A percentile compares a stretch with the other conserved stretches of the same genome.
Conservation (phyloP, 2,888 invertebrate species). For the Diplazon laetatorius region DNA sequence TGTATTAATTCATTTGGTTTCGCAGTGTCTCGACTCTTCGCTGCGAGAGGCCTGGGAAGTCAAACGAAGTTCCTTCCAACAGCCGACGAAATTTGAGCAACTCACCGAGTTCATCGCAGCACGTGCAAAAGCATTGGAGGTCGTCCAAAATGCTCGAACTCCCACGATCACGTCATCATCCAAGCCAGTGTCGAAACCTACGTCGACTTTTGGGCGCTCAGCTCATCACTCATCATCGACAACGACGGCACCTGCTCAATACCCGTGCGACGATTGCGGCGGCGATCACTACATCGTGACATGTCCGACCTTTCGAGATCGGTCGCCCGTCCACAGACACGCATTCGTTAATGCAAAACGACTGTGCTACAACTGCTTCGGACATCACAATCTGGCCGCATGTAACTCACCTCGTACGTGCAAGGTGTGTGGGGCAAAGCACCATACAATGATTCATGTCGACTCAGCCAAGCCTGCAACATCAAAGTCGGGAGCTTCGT, state of each 20-base stretch:
- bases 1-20: neutral
- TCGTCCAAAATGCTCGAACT: neutral
- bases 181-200: neutral
- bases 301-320: neutral
- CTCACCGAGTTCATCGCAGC: neutral
- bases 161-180: neutral
- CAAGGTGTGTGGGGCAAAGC: neutral
- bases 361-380: neutral
- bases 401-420: neutral
- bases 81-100: neutral
- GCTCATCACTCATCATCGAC: neutral
- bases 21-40: neutral
- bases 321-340: neutral
- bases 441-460: neutral
- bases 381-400: neutral
- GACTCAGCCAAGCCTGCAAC: neutral
- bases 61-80: neutral
- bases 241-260: neutral
- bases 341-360: neutral
- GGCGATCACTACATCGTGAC: neutral
- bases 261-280: neutral
- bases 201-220: neutral
- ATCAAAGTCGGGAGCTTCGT: neutral
- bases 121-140: neutral
- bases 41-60: neutral